Base-by-base conservation (phyloP, 2,888 invertebrate species). In the Acleris emargana region DNA sequence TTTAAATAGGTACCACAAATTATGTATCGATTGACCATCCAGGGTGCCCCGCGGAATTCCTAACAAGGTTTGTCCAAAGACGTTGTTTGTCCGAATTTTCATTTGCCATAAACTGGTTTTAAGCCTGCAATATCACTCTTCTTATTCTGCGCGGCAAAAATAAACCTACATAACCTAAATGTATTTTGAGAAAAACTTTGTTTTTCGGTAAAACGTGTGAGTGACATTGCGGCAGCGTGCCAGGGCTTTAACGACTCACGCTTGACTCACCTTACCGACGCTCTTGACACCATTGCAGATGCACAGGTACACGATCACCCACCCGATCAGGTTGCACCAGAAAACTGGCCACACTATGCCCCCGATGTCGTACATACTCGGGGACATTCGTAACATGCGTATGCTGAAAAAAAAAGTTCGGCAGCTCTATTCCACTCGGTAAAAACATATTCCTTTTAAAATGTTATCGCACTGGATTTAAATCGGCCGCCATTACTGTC, bases 241-340 rank as follows among this genome's bases (percentile, higher is more conserved):
- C 86, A 86, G 78, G 67, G 52, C n/a, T n/a, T 50, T 68, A 67
- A 68, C 55, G 68, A 72, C 66, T 62, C 61, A 51, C 2, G 42
- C 20, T 20, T 38, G 42, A 64, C 54, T 80, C 74, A 96, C 96
- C 93, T 97, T 97, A 79, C 97, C 97, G 32, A 97, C 96, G 85
- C 96, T 96, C 88, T 97, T 96, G 69, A 98, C 97, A 57, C 98
- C 97, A 74, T 96, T 96, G 87, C 95, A 95, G 70, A 97, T 96
- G 84, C 97, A 97, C 59, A 97, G 88, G 84, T 96, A 98, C 16
- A 97, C 95, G 58, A 97, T 84, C 13, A 96, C 78, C 98, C 98
- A 98, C 49, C 96, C 95, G 22, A 97, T 85, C 0, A 95, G 78
- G 66, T 97, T 94, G 75, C 95, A 95, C 68, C 94, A 85, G 55